Conservation (phyloP, 2,113 vertebrate species). For the Mystacornis crossleyi region DNA sequence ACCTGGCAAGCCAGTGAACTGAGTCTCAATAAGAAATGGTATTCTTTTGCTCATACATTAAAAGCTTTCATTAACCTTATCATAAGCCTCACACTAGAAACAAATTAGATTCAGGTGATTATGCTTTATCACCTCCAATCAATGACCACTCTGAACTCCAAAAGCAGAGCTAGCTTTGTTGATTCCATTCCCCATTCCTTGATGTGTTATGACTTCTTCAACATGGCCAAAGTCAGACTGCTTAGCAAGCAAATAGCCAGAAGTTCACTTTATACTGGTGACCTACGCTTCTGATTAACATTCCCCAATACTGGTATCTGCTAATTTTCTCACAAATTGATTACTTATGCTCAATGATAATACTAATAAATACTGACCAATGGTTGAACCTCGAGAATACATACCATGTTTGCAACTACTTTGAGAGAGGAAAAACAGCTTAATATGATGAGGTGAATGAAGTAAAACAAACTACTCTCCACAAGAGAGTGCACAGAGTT, state of each 20-base stretch:
- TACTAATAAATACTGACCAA: neutral
- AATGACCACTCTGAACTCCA: neutral
- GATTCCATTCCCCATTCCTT: neutral
- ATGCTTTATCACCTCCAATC: neutral
- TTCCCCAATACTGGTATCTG: neutral
- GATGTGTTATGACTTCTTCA: neutral
- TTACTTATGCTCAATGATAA: neutral
- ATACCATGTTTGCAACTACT: neutral
- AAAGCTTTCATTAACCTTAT: neutral
- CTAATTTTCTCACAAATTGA: neutral
- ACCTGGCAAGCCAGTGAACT: neutral
- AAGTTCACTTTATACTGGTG: neutral
- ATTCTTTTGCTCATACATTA: neutral
- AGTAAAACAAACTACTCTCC: neutral
- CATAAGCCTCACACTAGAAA: neutral
- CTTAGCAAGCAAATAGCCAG: neutral
- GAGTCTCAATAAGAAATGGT: neutral
- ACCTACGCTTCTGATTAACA: neutral
- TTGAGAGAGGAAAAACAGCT: neutral
- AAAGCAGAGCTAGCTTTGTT: neutral
- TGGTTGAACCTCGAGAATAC: neutral
- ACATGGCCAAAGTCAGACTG: neutral
- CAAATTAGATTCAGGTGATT: neutral
- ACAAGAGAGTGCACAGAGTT: neutral
- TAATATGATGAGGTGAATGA: neutral